Conservation (phyloP, 2,797 vertebrate species). For the Melopsittacus undulatus region DNA sequence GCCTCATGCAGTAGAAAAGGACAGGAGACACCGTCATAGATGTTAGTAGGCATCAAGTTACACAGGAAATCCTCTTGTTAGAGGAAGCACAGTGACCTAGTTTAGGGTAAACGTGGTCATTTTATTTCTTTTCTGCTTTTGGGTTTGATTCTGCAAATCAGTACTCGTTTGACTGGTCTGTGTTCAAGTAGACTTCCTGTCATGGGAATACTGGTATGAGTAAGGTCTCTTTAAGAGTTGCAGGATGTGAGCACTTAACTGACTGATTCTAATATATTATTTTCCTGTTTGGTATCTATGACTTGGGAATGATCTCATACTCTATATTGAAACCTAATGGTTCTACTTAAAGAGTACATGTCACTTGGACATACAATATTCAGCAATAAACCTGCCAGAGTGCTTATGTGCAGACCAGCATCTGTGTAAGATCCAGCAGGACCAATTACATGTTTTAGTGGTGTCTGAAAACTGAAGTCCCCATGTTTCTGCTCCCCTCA, state of each 20-base stretch:
- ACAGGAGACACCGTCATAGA: not conserved
- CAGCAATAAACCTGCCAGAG: not conserved
- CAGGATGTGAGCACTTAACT: not conserved
- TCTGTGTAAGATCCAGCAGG: not conserved
- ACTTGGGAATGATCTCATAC: not conserved
- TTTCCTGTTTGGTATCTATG: not conserved
- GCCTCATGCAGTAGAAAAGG: slow-evolving; percentile 85
- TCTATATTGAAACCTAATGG: not conserved
- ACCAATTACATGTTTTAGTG: not conserved
- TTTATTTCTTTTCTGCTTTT: not conserved
- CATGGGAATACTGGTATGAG: not conserved
- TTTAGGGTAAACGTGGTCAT: slow-evolving; percentile 12
- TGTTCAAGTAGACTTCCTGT: not conserved
- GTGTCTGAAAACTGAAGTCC: not conserved
- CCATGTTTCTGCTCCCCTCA: not conserved
- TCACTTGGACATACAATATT: not conserved
- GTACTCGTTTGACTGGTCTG: not conserved
- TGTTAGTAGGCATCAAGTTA: slow-evolving; percentile 30
- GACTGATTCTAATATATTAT: not conserved
- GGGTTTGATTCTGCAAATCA: slow-evolving; percentile 4
- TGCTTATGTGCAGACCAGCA: not conserved
- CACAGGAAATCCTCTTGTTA: slow-evolving; percentile 38
- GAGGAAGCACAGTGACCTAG: not conserved
- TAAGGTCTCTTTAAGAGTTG: not conserved
- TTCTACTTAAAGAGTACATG: not conserved